Evolutionary conservation across 1,140 invertebrate genomes (phyloP), one percentile per base, ranked within the genome.

Genomic region (Drosophila saltans): DNA sequence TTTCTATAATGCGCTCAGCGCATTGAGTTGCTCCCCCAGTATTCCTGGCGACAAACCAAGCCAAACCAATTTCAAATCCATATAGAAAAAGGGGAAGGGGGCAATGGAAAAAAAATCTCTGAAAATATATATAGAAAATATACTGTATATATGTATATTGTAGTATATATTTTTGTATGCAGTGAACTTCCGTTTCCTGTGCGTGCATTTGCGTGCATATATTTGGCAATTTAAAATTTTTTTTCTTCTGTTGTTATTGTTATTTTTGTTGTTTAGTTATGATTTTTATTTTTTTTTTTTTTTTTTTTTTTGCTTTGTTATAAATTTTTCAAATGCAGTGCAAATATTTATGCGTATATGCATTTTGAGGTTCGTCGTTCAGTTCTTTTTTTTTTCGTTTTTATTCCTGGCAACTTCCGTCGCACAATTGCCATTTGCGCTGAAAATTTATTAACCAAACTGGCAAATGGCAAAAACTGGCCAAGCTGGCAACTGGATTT

Each of bases 391-490:
- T 24, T 26, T 40, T 30, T 40, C 16, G 16, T 60, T 39, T 62
- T 28, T 62, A 45, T 52, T 65, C 62, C 55, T 64, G 48, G 68
- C 66, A 21, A 70, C 81, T 85, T 85, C 81, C 81, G 81, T 77
- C 69, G 78, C 70, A 78, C 81, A 84, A 71, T 80, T 70, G 81
- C 69, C 77, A 68, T 65, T 65, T 85, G 81, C 78, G 82, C 66
- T 65, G 72, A 69, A 81, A 85, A 86, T 85, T 85, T 85, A 85
- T 85, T 85, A 85, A 85, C 82, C 81, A 81, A 41, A 64, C 76
- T 79, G 72, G 75, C 77, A 69, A 78, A 70, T 66, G 69, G 71
- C 72, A 75, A 78, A 78, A 75, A 52, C 45, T 24, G 45, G 45
- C 21, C 45, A 52, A 52, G 45, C 62, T 75, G 78, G 78, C 75